Percentiles rank a stretch among this genome's conserved stretches.
phyloP scores from a whole-genome alignment of 2,888 invertebrate genomes.

The Callyntrura sp. region DNA sequence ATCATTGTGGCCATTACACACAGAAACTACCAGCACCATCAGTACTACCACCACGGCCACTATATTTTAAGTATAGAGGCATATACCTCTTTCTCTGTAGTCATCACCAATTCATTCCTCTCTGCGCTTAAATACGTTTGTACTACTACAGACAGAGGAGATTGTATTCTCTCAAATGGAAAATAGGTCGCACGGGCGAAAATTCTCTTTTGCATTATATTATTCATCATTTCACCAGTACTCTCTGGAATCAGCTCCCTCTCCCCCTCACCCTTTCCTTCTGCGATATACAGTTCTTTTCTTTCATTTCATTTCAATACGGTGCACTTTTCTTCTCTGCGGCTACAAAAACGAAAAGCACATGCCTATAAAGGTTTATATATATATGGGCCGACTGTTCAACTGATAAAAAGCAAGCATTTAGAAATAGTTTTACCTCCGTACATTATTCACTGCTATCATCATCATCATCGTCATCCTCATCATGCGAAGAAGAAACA shows the following conservation, averaged over 20 bases:
- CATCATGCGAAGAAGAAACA: neutral
- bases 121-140: slow-evolving; percentile 40
- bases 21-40: neutral
- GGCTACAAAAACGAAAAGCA: too few species aligned
- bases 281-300: neutral
- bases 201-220: slow-evolving; percentile 33
- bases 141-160: too few species aligned
- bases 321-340: neutral
- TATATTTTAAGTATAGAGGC: too few species aligned
- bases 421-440: neutral
- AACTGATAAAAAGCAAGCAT: slow-evolving; percentile 17
- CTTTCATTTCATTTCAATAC: slow-evolving; percentile 7
- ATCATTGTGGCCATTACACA: too few species aligned
- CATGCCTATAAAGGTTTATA: too few species aligned
- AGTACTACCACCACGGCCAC: neutral
- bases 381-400: too few species aligned
- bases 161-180: slow-evolving; percentile 66
- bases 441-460: too few species aligned
- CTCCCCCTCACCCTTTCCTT: too few species aligned
- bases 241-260: neutral
- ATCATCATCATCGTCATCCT: neutral
- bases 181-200: slow-evolving; percentile 65
- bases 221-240: slow-evolving; percentile 17
- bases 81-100: neutral
- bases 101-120: slow-evolving; percentile 9